Evolutionary conservation across 2,888 invertebrate genomes (phyloP).

Genomic region (Seladonia tumulorum): DNA sequence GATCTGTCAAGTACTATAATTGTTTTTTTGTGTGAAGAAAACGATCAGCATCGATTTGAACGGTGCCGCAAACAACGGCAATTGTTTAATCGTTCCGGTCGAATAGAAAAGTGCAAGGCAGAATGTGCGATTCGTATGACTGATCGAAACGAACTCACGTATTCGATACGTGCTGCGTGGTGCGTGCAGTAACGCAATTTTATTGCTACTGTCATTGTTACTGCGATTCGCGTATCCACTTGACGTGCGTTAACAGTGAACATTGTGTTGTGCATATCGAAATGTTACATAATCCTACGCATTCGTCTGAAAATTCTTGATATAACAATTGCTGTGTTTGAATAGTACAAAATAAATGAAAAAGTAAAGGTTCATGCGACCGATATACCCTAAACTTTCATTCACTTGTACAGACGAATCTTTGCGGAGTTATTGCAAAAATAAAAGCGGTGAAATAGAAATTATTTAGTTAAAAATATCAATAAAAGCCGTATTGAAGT

Average conservation of each 20-base stretch:
- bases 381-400: background rate
- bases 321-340: background rate
- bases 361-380: background rate
- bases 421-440: background rate
- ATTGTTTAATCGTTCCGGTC: constrained; percentile 24
- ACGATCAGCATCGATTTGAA: background rate
- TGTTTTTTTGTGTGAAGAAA: background rate
- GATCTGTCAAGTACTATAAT: background rate
- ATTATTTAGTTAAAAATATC: background rate
- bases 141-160: constrained; percentile 56
- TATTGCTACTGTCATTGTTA: constrained; percentile 40
- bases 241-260: constrained; percentile 23
- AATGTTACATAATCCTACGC: background rate
- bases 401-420: background rate
- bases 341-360: background rate
- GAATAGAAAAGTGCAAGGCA: constrained; percentile 51
- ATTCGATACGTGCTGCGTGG: constrained; percentile 68
- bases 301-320: background rate
- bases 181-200: constrained; percentile 76
- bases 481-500: background rate
- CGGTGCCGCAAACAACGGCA: background rate
- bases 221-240: constrained; percentile 24
- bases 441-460: background rate
- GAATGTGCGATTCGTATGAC: constrained; percentile 51
- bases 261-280: constrained; percentile 20